Conservation (phyloP, 1,140 invertebrate genomes). For the Pseudachorutes palmiensis region DNA sequence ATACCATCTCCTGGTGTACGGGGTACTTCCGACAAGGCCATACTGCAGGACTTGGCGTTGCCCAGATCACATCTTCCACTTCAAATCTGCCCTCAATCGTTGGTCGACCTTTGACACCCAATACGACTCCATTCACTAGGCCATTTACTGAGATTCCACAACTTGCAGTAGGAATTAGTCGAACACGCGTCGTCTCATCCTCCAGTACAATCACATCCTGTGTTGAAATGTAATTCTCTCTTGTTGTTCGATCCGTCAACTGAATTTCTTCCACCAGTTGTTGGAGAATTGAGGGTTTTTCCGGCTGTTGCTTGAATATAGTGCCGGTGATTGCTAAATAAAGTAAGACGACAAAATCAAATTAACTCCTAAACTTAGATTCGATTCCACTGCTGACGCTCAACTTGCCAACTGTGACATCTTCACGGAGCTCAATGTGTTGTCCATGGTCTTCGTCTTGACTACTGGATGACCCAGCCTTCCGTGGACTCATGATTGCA, state of each 20-base stretch:
- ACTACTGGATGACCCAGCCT: neutral
- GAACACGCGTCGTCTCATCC: slow-evolving; percentile 34
- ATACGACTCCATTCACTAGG: slow-evolving; percentile 34
- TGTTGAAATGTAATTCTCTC: slow-evolving; percentile 26
- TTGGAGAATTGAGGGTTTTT: slow-evolving; percentile 36
- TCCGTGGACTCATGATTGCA: neutral
- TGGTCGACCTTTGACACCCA: slow-evolving; percentile 33
- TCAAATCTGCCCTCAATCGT: slow-evolving; percentile 33
- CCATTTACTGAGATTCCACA: slow-evolving; percentile 20
- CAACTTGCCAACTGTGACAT: slow-evolving; percentile 33
- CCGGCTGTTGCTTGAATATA: slow-evolving; percentile 35
- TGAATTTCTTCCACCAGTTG: slow-evolving; percentile 32
- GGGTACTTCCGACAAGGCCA: slow-evolving; percentile 2
- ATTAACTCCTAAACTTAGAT: too few relatives aligned
- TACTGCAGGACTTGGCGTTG: slow-evolving; percentile 18
- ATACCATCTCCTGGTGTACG: slow-evolving; percentile 29
- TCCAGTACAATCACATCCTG: slow-evolving; percentile 31
- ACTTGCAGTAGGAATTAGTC: slow-evolving; percentile 17
- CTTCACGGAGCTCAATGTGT: slow-evolving; percentile 27
- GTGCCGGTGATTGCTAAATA: slow-evolving; percentile 36
- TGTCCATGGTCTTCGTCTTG: slow-evolving; percentile 28
- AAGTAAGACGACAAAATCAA: too few relatives aligned
- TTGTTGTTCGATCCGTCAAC: slow-evolving; percentile 18
- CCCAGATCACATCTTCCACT: slow-evolving; percentile 28
- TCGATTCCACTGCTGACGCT: too few relatives aligned